phyloP scores from a whole-genome alignment of 2,797 vertebrate genomes.

The Rhadinocentrus ornatus region DNA sequence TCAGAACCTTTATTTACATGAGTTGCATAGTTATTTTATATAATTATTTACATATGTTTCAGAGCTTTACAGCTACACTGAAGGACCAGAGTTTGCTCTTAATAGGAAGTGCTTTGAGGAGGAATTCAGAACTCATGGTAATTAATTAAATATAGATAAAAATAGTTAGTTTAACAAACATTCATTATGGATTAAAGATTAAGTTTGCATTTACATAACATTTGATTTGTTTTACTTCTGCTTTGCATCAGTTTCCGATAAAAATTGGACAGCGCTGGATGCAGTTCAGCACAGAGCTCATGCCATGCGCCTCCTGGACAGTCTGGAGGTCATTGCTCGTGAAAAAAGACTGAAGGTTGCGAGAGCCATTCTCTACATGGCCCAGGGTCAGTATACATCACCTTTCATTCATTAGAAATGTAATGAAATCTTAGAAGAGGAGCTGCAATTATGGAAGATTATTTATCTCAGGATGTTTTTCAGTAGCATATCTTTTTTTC shows the following conservation, averaged over 20 bases:
- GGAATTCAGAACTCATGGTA: conserved; percentile 92
- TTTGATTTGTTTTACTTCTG: not conserved
- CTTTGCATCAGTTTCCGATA: conserved; percentile 86
- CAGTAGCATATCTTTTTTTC: not conserved
- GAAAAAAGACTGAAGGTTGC: conserved; percentile 92
- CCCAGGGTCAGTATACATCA: conserved; percentile 85
- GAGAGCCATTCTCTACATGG: conserved; percentile 94
- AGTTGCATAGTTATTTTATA: not conserved
- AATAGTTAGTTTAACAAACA: not conserved
- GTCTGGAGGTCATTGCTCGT: conserved; percentile 92
- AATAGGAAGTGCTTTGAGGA: conserved; percentile 98
- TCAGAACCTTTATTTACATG: not conserved
- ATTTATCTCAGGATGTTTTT: not conserved
- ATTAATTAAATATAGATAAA: conserved; percentile 4
- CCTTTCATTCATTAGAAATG: not conserved
- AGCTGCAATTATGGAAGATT: not conserved
- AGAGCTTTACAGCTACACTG: conserved; percentile 99
- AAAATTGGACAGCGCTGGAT: conserved; percentile 92
- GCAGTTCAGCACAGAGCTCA: conserved; percentile 90
- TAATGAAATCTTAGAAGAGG: not conserved
- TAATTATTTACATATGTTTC: conserved; percentile 33
- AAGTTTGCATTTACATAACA: not conserved
- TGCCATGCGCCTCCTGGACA: conserved; percentile 93
- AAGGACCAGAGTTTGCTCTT: conserved; percentile 94
- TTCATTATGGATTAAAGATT: not conserved